A percentile compares a stretch with the other conserved stretches of the same genome.
Conservation (phyloP, 2,113 vertebrate genomes). For the Brachyistius frenatus region DNA sequence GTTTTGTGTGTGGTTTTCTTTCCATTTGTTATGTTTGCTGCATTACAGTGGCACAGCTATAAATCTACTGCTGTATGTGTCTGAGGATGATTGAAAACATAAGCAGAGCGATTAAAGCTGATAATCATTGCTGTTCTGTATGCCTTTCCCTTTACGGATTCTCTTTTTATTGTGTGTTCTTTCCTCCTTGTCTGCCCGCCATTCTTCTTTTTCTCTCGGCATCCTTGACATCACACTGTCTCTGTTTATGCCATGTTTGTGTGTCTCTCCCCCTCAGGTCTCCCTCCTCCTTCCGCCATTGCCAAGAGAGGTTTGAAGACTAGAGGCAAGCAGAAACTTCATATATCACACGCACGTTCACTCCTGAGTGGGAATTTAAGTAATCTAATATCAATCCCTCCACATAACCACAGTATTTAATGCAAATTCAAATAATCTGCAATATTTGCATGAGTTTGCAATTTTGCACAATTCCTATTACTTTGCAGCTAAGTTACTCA, state of each 20-base stretch:
- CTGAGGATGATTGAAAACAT: constrained; percentile 2
- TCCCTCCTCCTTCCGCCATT: constrained; percentile 73
- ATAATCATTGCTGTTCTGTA: not conserved
- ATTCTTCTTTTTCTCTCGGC: not conserved
- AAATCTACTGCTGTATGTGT: not conserved
- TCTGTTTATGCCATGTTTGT: constrained; percentile 18
- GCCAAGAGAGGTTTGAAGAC: constrained; percentile 64
- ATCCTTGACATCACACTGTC: not conserved
- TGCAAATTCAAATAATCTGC: too few relatives aligned
- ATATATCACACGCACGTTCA: not conserved
- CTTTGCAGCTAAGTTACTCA: too few relatives aligned
- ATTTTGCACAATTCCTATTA: too few relatives aligned
- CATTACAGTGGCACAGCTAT: not conserved
- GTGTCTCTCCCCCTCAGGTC: constrained; percentile 57
- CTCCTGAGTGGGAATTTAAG: not conserved
- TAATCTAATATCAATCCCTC: not conserved
- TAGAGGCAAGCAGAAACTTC: constrained; percentile 67
- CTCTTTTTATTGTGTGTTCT: not conserved
- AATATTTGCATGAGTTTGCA: too few relatives aligned
- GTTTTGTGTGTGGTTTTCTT: constrained; percentile 2
- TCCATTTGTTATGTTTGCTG: not conserved
- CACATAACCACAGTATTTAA: too few relatives aligned
- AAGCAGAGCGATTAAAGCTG: not conserved
- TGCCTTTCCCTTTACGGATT: not conserved
- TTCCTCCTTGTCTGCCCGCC: not conserved